Evolutionary conservation across 2,888 invertebrate genomes (phyloP).

Genomic region (Brachynemurus nebulosus): DNA sequence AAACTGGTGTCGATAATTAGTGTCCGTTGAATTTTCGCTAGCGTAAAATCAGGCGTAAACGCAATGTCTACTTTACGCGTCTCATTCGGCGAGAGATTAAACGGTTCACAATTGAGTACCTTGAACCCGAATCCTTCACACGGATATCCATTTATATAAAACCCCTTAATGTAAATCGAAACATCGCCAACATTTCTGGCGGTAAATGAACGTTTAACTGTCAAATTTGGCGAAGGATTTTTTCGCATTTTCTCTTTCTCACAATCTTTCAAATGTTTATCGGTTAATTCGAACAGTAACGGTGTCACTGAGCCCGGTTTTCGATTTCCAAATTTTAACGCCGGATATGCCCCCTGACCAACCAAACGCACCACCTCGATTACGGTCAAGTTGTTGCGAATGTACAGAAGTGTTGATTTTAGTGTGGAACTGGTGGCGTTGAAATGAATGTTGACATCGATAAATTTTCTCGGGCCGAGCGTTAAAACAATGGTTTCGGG

Average conservation of each 20-base stretch:
- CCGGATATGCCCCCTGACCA: conserved; percentile 74
- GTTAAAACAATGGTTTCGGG: conserved; percentile 38
- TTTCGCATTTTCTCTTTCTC: conserved; percentile 30
- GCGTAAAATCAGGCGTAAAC: conserved; percentile 78
- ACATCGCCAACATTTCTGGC: conserved; percentile 85
- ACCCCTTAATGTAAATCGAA: conserved; percentile 58
- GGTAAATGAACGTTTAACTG: conserved; percentile 66
- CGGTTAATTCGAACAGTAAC: conserved; percentile 63
- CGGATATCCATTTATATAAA: conserved; percentile 46
- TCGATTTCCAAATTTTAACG: conserved; percentile 80
- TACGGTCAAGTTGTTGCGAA: conserved; percentile 87
- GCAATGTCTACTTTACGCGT: conserved; percentile 69
- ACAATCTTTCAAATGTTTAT: conserved; percentile 42
- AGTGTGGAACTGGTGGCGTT: conserved; percentile 31
- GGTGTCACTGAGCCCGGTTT: conserved; percentile 62
- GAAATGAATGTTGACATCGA: conserved; percentile 36
- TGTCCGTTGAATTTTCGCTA: conserved; percentile 54
- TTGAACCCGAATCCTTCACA: conserved; percentile 73
- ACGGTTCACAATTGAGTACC: conserved; percentile 58
- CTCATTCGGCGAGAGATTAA: conserved; percentile 55
- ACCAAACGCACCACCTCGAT: conserved; percentile 71
- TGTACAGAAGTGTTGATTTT: conserved; percentile 37
- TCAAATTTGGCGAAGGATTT: conserved; percentile 44
- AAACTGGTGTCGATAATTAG: conserved; percentile 48
- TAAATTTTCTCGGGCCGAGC: conserved; percentile 42